Base-by-base conservation (phyloP, 2,797 vertebrate genomes). In the Todus mexicanus region DNA sequence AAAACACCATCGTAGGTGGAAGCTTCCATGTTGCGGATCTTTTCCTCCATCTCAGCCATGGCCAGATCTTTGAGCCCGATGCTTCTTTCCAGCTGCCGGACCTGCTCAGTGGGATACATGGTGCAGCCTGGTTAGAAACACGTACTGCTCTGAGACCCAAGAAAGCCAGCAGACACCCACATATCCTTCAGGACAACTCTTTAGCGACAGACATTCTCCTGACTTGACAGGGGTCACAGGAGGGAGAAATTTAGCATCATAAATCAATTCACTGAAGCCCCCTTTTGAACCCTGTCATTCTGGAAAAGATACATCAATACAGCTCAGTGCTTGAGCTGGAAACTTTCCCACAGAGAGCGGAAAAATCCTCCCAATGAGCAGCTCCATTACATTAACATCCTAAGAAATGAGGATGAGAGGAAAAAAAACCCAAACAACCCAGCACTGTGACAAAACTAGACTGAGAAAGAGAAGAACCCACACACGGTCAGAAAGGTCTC, bases 1-100 rank as follows among this genome's bases (percentile, higher is more conserved):
- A 99, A 99, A 80, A 99, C 96, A 1, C 99, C 99, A 0, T 99
- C 99, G 0, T 97, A 99, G 50, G 99, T 99, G 95, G 98, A 98
- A 5, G 98, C 98, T 90, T 99, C 98, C 77, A 99, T 95, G 63
- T 98, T 99, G 6, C 97, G 97, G 48, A 99, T 79, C 70, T 98
- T 96, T 84, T 98, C 98, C 20, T 99, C 99, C 5, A 98, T 98
- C 93, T 99, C 99, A 0, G 98, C 98, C 96, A 99, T 96, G 66
- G 99, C 98, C 93, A 99, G 64, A 79, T 99, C 99, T 78, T 98
- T 98, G 96, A 98, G 97, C 4, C 97, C 98, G 8, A 99, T 84
- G 22, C 98, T 98, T 48, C 98, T 97, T 92, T 99, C 99, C 70
- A 99, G 97, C 97, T 99, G 99, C 57, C 98, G 98, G 35, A 99